Conservation (phyloP, 2,113 vertebrate species). For the Microtus montanus region DNA sequence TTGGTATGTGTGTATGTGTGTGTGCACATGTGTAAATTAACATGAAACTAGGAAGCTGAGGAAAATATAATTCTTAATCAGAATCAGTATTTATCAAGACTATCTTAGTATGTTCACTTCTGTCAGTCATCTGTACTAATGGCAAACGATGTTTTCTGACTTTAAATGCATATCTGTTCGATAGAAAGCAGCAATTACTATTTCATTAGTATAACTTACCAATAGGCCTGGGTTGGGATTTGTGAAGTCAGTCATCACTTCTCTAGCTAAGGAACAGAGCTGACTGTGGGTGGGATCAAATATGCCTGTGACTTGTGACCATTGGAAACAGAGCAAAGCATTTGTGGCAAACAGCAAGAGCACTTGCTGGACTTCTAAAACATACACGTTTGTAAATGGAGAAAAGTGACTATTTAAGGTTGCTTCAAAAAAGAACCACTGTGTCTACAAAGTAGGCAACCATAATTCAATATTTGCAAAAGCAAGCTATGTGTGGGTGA, state of each 20-base stretch:
- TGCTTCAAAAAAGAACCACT: conserved; percentile 85
- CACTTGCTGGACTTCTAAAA: conserved; percentile 81
- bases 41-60: neutral
- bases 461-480: conserved; percentile 85
- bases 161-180: conserved; percentile 15
- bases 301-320: conserved; percentile 80
- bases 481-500: conserved; percentile 83
- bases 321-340: conserved; percentile 84
- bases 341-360: conserved; percentile 85
- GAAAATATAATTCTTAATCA: conserved; percentile 34
- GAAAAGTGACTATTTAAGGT: conserved; percentile 86
- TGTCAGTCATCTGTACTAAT: conserved; percentile 49
- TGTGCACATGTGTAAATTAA: neutral
- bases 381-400: conserved; percentile 84
- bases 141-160: conserved; percentile 20
- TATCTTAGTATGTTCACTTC: conserved; percentile 20
- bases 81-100: conserved; percentile 43
- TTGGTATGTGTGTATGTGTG: neutral
- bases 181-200: conserved; percentile 46
- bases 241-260: conserved; percentile 79
- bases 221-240: conserved; percentile 46
- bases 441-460: conserved; percentile 83
- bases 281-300: conserved; percentile 79
- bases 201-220: conserved; percentile 46
- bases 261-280: conserved; percentile 76